A percentile compares a stretch with the other conserved stretches of the same genome.
Conservation (phyloP, 2,888 invertebrate species). For the Onchidella celtica region DNA sequence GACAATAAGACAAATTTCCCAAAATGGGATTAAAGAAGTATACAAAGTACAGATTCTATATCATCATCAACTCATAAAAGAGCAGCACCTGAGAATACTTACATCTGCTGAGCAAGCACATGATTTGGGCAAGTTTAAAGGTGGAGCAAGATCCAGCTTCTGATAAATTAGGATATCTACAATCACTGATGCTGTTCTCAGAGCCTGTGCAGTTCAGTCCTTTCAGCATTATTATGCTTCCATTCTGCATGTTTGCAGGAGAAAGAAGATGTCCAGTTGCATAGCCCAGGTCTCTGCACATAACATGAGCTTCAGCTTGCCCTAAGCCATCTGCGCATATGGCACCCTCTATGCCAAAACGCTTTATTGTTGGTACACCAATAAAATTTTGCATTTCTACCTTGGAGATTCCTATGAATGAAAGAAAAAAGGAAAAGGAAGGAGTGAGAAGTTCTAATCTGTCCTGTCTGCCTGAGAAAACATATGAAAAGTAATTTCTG, state of each 20-base stretch:
- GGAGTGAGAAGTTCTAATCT: no score
- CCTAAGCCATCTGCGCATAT: conserved; percentile 71
- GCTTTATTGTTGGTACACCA: conserved; percentile 60
- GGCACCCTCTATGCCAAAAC: conserved; percentile 76
- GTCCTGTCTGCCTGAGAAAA: no score
- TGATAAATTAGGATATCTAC: conserved; percentile 39
- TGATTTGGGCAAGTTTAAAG: conserved; percentile 59
- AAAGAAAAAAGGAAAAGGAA: not conserved
- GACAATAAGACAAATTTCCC: no score
- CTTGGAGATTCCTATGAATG: conserved; percentile 52
- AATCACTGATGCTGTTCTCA: conserved; percentile 59
- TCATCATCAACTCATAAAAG: no score
- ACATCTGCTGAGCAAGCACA: conserved; percentile 56
- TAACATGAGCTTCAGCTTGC: conserved; percentile 81
- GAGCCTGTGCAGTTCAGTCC: conserved; percentile 58
- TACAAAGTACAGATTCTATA: not conserved
- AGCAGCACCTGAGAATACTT: conserved; percentile 13
- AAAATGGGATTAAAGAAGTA: no score
- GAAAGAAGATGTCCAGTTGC: conserved; percentile 3
- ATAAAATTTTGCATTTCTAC: conserved; percentile 22
- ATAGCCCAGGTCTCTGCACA: conserved; percentile 82
- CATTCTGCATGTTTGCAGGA: not conserved
- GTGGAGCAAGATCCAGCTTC: not conserved
- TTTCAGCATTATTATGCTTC: conserved; percentile 15
- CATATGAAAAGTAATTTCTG: no score